phyloP scores from a whole-genome alignment of 2,888 invertebrate species.

The Hemithea aestivaria region DNA sequence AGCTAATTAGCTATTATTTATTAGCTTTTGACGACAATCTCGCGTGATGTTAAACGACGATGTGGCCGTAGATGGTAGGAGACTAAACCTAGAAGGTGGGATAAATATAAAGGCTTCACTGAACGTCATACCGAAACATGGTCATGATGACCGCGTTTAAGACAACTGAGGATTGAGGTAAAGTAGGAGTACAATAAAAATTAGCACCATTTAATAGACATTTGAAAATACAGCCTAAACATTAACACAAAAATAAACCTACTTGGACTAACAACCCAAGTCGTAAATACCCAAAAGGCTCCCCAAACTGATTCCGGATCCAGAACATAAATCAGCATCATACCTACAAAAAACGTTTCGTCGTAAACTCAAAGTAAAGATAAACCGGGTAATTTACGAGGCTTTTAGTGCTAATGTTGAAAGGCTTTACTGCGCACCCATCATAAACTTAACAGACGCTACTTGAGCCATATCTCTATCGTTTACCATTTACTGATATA shows the following conservation, averaged over 20 bases:
- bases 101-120: no score
- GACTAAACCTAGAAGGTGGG: no score
- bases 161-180: no score
- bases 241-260: conserved; percentile 1
- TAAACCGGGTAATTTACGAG: conserved; percentile 59
- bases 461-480: conserved; percentile 37
- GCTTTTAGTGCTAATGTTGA: conserved; percentile 56
- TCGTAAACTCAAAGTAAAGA: conserved; percentile 43
- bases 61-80: no score
- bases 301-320: conserved; percentile 13
- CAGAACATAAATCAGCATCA: conserved; percentile 18
- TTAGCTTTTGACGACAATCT: no score
- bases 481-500: conserved; percentile 23
- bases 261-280: conserved; percentile 1
- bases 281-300: conserved; percentile 11
- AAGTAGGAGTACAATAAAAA: no score
- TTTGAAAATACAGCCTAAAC: no score
- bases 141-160: no score
- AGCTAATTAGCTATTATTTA: no score
- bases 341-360: conserved; percentile 23
- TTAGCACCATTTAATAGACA: no score
- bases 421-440: conserved; percentile 49
- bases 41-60: no score
- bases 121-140: no score
- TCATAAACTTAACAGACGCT: conserved; percentile 40